A percentile compares a stretch with the other conserved stretches of the same genome.
Conservation (phyloP, 2,797 vertebrate genomes). For the Corythornis leucogaster region DNA sequence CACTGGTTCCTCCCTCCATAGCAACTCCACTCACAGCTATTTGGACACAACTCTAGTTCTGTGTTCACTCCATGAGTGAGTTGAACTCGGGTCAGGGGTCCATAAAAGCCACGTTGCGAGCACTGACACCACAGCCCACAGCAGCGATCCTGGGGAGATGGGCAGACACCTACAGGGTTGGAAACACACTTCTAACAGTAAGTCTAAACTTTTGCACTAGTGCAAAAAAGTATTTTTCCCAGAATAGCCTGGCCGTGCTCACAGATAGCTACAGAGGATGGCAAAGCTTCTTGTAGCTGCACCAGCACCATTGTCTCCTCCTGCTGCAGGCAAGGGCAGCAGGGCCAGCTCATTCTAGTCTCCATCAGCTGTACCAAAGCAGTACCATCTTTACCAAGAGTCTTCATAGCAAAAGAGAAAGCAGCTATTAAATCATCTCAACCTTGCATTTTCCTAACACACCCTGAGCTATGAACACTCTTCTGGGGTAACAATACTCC, state of each 20-base stretch:
- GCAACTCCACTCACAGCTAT: not conserved
- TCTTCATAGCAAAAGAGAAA: not conserved
- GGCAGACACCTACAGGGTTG: not conserved
- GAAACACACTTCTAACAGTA: not conserved
- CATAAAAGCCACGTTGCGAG: not conserved
- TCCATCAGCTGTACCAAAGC: not conserved
- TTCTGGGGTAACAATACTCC: not conserved
- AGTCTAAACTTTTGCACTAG: not conserved
- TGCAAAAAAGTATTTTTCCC: not conserved
- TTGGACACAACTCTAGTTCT: not conserved
- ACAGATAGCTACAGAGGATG: not conserved
- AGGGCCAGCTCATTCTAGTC: not conserved
- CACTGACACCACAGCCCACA: not conserved
- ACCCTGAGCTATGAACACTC: not conserved
- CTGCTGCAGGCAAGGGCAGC: not conserved
- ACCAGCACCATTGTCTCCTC: not conserved
- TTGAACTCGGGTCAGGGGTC: slow-evolving; percentile 1
- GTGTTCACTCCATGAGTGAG: not conserved
- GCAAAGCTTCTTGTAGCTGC: not conserved
- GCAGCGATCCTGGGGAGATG: not conserved
- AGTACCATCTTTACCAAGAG: not conserved
- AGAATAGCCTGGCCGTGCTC: not conserved
- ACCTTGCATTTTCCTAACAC: not conserved
- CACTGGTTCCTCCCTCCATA: not conserved
- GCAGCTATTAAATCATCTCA: not conserved